Evolutionary conservation across 2,797 vertebrate genomes (phyloP).

Genomic region (Microctenopoma lineatum): DNA sequence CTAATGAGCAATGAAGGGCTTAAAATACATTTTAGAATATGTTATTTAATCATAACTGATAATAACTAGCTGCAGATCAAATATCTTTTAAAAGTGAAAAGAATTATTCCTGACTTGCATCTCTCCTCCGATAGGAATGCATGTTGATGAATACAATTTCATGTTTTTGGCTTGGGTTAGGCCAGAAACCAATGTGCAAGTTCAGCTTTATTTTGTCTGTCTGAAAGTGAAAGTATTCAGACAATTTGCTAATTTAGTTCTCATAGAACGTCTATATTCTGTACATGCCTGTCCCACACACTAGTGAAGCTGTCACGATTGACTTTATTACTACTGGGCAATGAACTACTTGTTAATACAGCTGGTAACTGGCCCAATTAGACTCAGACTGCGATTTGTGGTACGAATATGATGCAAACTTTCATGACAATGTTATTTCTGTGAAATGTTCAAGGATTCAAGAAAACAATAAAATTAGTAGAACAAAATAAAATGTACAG

Average conservation of each 20-base stretch:
- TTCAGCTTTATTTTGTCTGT: not conserved
- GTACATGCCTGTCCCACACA: not conserved
- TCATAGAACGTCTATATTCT: not conserved
- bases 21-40: not conserved
- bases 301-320: not conserved
- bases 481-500: no score
- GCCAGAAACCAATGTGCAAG: not conserved
- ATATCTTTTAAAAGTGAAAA: not conserved
- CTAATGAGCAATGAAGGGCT: not conserved
- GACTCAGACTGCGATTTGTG: not conserved
- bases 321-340: not conserved
- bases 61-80: not conserved
- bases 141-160: no score
- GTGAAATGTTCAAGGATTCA: not conserved
- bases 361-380: not conserved
- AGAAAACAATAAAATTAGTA: no score
- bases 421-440: not conserved
- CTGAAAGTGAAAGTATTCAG: not conserved
- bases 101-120: not conserved
- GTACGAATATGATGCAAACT: not conserved
- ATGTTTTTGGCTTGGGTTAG: not conserved
- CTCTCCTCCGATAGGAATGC: no score
- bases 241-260: not conserved
- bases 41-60: not conserved
- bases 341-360: not conserved